Evolutionary conservation across 2,113 vertebrate species (phyloP), one percentile per base, ranked within the genome.

Genomic region (Callipepla squamata): DNA sequence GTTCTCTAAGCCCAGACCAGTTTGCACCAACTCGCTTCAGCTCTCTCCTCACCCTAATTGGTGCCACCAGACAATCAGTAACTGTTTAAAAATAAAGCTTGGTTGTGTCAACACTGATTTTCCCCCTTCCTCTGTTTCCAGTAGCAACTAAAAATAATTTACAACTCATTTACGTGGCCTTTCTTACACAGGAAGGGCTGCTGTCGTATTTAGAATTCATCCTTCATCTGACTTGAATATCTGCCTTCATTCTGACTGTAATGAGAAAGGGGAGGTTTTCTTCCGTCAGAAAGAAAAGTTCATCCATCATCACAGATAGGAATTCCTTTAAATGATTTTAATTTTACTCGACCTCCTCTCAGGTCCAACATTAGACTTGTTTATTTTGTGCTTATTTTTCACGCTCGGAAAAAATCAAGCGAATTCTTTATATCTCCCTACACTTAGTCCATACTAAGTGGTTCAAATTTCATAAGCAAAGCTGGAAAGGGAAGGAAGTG

Each of bases 81-180:
- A 36, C 36, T 69, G 47, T 78, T 95, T 85, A 85, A 91, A 94
- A 96, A 91, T 69, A 92, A 94, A 86, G 73, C 8, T 1, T n/a
- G 59, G 40, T 78, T 89, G 38, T 90, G 57, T 85, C 78, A 92
- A 79, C 93, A 91, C 80, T 90, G 74, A 74, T 74, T 85, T 5
- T 42, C 2, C 66, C 13, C 11, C 57, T 22, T 19, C 23, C 57
- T 59, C 76, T 11, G 30, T 93, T 85, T 88, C 92, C 74, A 93
- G 62, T 44, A 70, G 83, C 84, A 96, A 87, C 86, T 82, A 93
- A 93, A 96, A 92, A 91, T 89, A 93, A 93, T 90, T 76, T 80
- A 67, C 81, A 89, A 66, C 74, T 90, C 93, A 57, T 85, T 87
- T 94, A 75, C 38, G 13, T 70, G 55, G 34, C 85, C 48, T 81